phyloP scores from a whole-genome alignment of 2,797 vertebrate species.

The Pachyuromys duprasi region DNA sequence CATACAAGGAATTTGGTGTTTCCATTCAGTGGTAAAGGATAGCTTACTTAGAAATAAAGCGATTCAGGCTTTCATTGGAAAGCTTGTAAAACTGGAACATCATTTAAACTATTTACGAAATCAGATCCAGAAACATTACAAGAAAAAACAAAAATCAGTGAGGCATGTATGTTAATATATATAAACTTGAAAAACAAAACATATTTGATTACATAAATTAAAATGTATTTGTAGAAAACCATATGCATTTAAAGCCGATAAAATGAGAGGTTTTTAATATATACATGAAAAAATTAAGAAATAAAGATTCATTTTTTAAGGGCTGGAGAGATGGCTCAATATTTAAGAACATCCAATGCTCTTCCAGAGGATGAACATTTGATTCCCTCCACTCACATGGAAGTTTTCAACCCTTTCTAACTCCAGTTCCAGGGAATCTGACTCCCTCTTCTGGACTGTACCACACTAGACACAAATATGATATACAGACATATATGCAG shows the following conservation, averaged over 20 bases:
- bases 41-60: constrained; percentile 50
- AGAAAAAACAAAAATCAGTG: constrained; percentile 55
- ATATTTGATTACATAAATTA: background rate
- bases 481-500: background rate
- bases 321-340: background rate
- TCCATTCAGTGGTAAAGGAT: background rate
- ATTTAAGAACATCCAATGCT: background rate
- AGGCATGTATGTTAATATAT: background rate
- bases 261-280: background rate
- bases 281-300: background rate
- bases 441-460: background rate
- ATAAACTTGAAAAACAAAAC: background rate
- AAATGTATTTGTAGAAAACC: background rate
- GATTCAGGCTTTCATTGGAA: background rate
- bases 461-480: background rate
- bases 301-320: background rate
- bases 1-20: background rate
- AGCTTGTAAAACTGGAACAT: background rate
- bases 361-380: background rate
- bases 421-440: background rate
- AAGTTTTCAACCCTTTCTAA: background rate
- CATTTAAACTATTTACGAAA: constrained; percentile 54
- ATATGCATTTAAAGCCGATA: background rate
- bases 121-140: constrained; percentile 49
- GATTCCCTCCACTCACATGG: background rate